Base-by-base conservation (phyloP, 1,140 invertebrate species). In the Chionoecetes opilio region DNA sequence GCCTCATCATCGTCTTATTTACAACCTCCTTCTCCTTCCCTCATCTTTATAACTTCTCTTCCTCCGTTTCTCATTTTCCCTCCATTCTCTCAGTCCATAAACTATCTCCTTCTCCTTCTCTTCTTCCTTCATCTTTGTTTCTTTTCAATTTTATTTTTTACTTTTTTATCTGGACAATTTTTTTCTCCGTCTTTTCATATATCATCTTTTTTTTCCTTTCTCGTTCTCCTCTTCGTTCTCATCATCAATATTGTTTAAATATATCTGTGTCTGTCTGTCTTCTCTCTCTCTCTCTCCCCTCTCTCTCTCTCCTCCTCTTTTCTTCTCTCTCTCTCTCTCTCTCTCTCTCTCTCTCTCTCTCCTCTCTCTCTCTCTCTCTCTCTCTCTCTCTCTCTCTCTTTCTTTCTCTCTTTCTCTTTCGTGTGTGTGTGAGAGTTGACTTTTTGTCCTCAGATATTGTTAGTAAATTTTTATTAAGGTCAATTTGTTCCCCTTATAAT, bases 71-170 rank as follows among this genome's bases (percentile, higher is more conserved):
- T 35, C 88, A 26, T 63, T 37, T 32, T 29, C n/a, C 41, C 53
- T 53, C 63, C 89, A n/a, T 37, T 17, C 90, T 32, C 90, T 91
- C 63, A 75, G 63, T 75, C 6, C n/a, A 75, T 53, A 75, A 75
- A 75, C 21, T n/a, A 75, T 75, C 14, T 75, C 63, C 63, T 75
- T 26, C 63, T 75, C 63, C 63, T n/a, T 8, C 63, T 75, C 63
- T 8, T 75, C 8, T 8, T 75, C 63, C 26, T 75, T 26, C 8
- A 21, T 75, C n/a, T n/a, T 75, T 75, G 5, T 21, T n/a, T n/a
- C n/a, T 1, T n/a, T n/a, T n/a, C n/a, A 5, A 5, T 14, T 46
- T 5, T 46, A 8, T 46, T 46, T 46, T 46, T 46, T 46, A 46
- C 41, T 46, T 46, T 5, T 14, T 14, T 14, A 5, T 46, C 41